Evolutionary conservation across 2,797 vertebrate genomes (phyloP), one percentile per base, ranked within the genome.

Genomic region (Discoglossus pictus): DNA sequence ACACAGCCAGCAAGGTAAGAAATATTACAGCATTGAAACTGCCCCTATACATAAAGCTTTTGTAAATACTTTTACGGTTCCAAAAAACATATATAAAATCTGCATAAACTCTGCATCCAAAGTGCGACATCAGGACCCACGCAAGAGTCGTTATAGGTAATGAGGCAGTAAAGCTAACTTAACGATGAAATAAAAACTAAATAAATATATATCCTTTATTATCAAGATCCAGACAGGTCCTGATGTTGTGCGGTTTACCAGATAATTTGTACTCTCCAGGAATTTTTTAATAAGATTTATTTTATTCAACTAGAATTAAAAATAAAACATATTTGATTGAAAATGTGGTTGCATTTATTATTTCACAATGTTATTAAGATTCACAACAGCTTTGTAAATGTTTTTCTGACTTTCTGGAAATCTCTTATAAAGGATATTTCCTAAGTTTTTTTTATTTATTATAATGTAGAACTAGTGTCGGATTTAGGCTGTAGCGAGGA

Each of bases 41-140:
- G n/a, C 52, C 23, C 18, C 8, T n/a, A 13, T 35, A 13, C 27
- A 54, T 11, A 36, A 16, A 7, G 7, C 23, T 36, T 7, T 35
- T 27, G 25, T 51, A 51, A 27, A 51, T 51, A 27, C 21, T 31
- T 51, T 51, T 31, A 51, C 17, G 16, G 25, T 51, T 51, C 20
- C 48, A 51, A 15, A 31, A 27, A 4, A 16, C 23, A 16, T 12
- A n/a, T 48, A 5, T 48, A 48, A 48, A 48, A 27, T 31, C 16
- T 17, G 15, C 31, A 31, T 53, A 36, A 35, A 53, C 51, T 35
- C 20, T 3, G 48, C n/a, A 25, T 13, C n/a, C 3, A 25, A 31
- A 15, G n/a, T 6, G 13, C 16, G 15, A 7, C 48, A 6, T 52
- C 48, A 2, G 48, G 34, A 31, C 10, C 24, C 9, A 10, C 48